These are phyloP conservation scores for Pygocentrus nattereri DNA, from an alignment of 2,797 vertebrate genomes.

Conservation along the genomic window DNA sequence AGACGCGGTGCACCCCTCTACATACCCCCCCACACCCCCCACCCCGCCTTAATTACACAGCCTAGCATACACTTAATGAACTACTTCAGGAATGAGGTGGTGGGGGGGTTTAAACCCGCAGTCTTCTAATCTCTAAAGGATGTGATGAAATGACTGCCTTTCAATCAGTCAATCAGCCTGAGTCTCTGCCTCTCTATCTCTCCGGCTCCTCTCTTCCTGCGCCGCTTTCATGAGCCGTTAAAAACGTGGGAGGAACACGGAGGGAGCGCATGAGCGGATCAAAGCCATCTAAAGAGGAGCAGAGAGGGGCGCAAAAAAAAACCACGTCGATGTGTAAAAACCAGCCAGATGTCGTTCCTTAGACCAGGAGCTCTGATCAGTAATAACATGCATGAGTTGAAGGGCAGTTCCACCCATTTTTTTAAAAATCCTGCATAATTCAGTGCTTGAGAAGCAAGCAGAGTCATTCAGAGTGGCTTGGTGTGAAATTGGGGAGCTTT, in stretches of 20 bases:
- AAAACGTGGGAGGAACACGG: background rate
- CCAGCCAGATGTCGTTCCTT: too few relatives aligned
- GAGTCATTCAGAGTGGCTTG: too few relatives aligned
- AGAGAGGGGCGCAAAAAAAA: background rate
- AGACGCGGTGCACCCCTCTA: conserved; percentile 31
- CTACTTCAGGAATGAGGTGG: conserved; percentile 39
- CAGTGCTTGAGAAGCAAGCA: too few relatives aligned
- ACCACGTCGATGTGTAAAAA: too few relatives aligned
- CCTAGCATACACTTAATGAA: conserved; percentile 48
- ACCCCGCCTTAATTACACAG: conserved; percentile 41
- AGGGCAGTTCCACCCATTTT: too few relatives aligned
- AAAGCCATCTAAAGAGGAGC: background rate
- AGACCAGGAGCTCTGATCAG: too few relatives aligned
- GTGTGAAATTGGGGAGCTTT: too few relatives aligned
- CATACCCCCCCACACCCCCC: conserved; percentile 14
- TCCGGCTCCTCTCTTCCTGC: conserved; percentile 17
- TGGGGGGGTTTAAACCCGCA: background rate
- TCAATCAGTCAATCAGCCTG: conserved; percentile 46
- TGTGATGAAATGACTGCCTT: conserved; percentile 45
- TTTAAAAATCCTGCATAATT: too few relatives aligned
- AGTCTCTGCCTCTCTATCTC: conserved; percentile 15
- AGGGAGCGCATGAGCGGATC: background rate
- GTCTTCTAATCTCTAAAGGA: conserved; percentile 50
- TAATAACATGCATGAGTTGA: too few relatives aligned
- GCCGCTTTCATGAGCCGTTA: background rate